Percentiles rank a stretch among this genome's conserved stretches.
Evolutionary conservation across 2,888 invertebrate genomes (phyloP).

Genomic region (Celastrina argiolus): DNA sequence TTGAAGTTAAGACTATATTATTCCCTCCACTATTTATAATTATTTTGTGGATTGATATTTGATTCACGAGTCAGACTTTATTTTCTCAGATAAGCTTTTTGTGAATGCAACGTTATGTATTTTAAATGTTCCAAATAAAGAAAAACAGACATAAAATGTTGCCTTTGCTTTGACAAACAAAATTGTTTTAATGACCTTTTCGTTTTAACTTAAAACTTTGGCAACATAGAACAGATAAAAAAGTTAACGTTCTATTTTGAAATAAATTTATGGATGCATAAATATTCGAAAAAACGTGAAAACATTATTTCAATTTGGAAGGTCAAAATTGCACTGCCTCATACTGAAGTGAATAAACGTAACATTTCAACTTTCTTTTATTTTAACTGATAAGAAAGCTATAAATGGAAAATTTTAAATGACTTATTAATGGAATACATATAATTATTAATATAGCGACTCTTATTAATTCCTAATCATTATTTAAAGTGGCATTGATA

Average conservation of each 20-base stretch:
- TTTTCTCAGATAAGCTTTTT: background rate
- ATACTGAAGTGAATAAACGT: no score
- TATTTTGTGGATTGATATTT: constrained; percentile 37
- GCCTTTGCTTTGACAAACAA: no score
- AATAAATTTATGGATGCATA: no score
- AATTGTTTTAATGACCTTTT: no score
- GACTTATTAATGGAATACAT: no score
- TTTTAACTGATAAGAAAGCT: background rate
- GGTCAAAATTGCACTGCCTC: background rate
- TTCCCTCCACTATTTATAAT: constrained; percentile 68
- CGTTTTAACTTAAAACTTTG: no score
- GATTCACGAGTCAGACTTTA: constrained; percentile 34
- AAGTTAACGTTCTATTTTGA: no score
- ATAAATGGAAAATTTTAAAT: background rate
- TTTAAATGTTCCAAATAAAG: background rate
- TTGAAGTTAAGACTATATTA: constrained; percentile 62
- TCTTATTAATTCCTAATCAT: background rate
- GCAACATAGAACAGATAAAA: no score
- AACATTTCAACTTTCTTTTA: no score
- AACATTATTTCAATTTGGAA: background rate
- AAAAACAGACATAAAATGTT: no score
- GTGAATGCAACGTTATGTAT: background rate
- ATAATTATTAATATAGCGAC: no score
- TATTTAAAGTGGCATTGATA: background rate
- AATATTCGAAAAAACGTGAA: no score